A percentile compares a stretch with the other conserved stretches of the same genome.
phyloP scores from a whole-genome alignment of 2,888 invertebrate genomes.

The Celastrina argiolus region DNA sequence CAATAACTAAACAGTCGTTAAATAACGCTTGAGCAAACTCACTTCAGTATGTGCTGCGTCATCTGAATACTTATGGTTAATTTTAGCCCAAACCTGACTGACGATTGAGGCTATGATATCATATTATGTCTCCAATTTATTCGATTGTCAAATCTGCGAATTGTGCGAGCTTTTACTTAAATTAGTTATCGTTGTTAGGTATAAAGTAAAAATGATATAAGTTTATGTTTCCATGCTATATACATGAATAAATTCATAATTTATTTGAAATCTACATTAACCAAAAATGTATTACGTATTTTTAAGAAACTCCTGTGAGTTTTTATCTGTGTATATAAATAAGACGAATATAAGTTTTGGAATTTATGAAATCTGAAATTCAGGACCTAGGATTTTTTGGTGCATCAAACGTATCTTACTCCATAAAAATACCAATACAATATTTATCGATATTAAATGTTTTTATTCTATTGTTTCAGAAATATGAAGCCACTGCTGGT shows the following conservation, averaged over 20 bases:
- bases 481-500: conserved; percentile 73
- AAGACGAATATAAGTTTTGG: no score
- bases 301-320: no score
- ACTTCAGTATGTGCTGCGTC: conserved; percentile 6
- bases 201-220: not conserved
- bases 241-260: no score
- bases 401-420: no score
- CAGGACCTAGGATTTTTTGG: no score
- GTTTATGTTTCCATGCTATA: no score
- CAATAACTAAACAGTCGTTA: not conserved
- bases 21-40: conserved; percentile 9
- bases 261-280: no score
- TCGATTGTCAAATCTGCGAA: not conserved
- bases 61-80: conserved; percentile 8
- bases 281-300: no score
- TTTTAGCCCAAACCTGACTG: not conserved
- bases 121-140: conserved; percentile 8
- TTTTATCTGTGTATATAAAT: no score
- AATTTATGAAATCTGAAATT: no score
- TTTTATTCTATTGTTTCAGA: conserved; percentile 53
- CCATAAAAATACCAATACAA: not conserved
- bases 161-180: not conserved
- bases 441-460: not conserved
- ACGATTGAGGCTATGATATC: conserved; percentile 1
- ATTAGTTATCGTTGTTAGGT: not conserved